Percentiles rank a stretch among this genome's conserved stretches.
Conservation (phyloP, 2,888 invertebrate species). For the Harpalus rubripes region DNA sequence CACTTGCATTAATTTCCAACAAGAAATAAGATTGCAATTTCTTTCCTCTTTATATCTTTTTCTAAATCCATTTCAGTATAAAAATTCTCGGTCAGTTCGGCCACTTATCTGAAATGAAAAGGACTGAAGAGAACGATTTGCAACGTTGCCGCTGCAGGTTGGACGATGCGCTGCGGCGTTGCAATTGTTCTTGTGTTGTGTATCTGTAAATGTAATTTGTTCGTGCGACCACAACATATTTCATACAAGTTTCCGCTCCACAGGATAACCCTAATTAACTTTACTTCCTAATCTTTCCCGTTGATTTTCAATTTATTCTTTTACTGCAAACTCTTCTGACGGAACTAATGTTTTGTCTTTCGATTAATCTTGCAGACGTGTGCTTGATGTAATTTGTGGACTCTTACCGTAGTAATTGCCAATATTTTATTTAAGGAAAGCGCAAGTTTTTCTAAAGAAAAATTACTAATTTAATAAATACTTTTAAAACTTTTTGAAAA, state of each 20-base stretch:
- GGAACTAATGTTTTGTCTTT: slow-evolving; percentile 26
- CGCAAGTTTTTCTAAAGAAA: too few species aligned
- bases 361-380: slow-evolving; percentile 26
- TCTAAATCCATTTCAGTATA: slow-evolving; percentile 1
- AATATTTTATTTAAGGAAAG: background rate
- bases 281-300: slow-evolving; percentile 63
- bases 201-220: slow-evolving; percentile 66
- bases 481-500: too few species aligned
- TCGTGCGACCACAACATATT: slow-evolving; percentile 64
- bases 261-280: slow-evolving; percentile 65
- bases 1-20: too few species aligned
- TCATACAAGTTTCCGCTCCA: slow-evolving; percentile 63
- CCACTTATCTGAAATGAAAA: slow-evolving; percentile 21
- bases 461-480: too few species aligned
- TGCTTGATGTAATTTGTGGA: background rate
- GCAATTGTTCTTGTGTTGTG: slow-evolving; percentile 56
- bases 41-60: background rate
- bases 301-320: slow-evolving; percentile 63
- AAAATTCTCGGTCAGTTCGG: slow-evolving; percentile 37
- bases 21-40: too few species aligned
- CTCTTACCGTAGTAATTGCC: background rate
- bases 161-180: slow-evolving; percentile 35
- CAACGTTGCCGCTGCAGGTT: slow-evolving; percentile 2
- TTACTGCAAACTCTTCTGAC: slow-evolving; percentile 48
- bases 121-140: slow-evolving; percentile 23